Evolutionary conservation across 2,888 invertebrate genomes (phyloP).

Genomic region (Cistogaster globosa): DNA sequence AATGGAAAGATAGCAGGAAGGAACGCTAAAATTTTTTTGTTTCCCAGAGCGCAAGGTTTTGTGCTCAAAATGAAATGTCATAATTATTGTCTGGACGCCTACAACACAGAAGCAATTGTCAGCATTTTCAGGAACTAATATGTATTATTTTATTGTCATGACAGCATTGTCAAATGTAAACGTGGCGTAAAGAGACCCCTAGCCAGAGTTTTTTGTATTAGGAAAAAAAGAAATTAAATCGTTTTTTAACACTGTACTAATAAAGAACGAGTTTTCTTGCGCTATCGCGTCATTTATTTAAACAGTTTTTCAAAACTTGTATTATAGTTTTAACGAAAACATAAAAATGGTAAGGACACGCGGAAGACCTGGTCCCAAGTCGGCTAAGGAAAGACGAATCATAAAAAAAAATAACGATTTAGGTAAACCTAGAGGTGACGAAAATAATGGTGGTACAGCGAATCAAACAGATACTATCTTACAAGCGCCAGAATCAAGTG

Average conservation of each 20-base stretch:
- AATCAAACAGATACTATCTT: not conserved
- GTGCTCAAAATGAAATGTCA: too few relatives aligned
- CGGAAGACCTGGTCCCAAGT: slow-evolving; percentile 28
- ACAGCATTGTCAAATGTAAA: too few relatives aligned
- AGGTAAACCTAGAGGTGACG: slow-evolving; percentile 15
- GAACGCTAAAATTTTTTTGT: too few relatives aligned
- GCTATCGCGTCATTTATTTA: not conserved
- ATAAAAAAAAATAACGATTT: not conserved
- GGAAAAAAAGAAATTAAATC: not conserved
- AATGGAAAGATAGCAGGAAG: too few relatives aligned
- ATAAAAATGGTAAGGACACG: slow-evolving; percentile 3
- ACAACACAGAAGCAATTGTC: too few relatives aligned
- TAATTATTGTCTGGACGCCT: too few relatives aligned
- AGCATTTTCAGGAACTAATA: too few relatives aligned
- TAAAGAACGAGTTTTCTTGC: slow-evolving; percentile 5
- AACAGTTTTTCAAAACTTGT: not conserved
- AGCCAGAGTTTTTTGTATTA: not conserved
- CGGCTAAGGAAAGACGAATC: slow-evolving; percentile 30
- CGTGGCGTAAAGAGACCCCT: too few relatives aligned
- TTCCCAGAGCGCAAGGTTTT: too few relatives aligned
- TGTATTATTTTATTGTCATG: too few relatives aligned
- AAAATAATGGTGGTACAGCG: not conserved
- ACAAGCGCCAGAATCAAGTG: not conserved
- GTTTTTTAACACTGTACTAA: slow-evolving; percentile 24
- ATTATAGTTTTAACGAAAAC: not conserved